Evolutionary conservation across 2,797 vertebrate species (phyloP).

Genomic region (Nasua narica): DNA sequence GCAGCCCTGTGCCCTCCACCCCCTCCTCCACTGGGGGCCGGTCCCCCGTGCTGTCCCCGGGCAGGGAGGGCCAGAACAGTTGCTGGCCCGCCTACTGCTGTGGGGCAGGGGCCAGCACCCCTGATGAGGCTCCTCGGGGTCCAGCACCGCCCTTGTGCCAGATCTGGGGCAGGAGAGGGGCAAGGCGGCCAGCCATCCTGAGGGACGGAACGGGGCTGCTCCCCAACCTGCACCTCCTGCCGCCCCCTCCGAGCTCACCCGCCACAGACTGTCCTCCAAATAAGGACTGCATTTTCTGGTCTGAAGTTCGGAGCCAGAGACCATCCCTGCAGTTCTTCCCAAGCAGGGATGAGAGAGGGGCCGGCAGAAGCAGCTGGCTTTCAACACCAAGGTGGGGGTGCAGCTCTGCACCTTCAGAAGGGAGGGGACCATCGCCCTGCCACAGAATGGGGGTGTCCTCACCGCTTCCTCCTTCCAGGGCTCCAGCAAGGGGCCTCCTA

Average conservation of each 20-base stretch:
- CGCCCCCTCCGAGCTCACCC: not conserved
- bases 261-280: not conserved
- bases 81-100: conserved; percentile 55
- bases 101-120: not conserved
- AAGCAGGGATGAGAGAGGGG: not conserved
- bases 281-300: not conserved
- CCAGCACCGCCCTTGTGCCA: not conserved
- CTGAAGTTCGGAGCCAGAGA: not conserved
- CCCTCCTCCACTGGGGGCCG: not conserved
- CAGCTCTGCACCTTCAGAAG: not conserved
- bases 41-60: not conserved
- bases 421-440: not conserved
- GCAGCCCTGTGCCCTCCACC: not conserved
- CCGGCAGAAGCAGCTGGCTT: not conserved
- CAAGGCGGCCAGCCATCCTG: not conserved
- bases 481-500: not conserved
- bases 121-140: conserved; percentile 37
- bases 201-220: not conserved
- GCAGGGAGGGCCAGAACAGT: conserved; percentile 65
- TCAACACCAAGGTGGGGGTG: not conserved
- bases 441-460: too few relatives aligned
- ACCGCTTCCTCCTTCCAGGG: too few relatives aligned
- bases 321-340: not conserved
- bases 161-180: not conserved
- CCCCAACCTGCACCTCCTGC: not conserved